Base-by-base conservation (phyloP, 2,113 vertebrate genomes). In the Lophotis ruficrista region DNA sequence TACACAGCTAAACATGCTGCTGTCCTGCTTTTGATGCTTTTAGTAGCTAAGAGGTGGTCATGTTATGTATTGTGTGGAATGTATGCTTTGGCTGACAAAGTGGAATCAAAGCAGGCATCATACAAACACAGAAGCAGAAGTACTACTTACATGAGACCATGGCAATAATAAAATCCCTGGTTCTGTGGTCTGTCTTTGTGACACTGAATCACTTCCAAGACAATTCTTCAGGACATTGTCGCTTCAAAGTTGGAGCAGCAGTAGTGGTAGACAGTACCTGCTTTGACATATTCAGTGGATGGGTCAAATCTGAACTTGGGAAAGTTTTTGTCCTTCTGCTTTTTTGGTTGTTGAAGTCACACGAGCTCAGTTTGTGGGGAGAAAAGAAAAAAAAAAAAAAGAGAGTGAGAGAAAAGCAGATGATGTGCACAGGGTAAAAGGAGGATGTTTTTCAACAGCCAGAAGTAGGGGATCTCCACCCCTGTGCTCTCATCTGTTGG, bases 401-500 rank as follows among this genome's bases (percentile, higher is more conserved):
- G 61, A 19, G 20, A 33, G 25, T 35, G 48, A 69, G 18, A 60
- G 41, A 43, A 73, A 87, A 81, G 22, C 28, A 77, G 7, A 25
- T 33, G 16, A 35, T 65, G 30, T 3, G 0, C 15, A 5, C 2
- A 2, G 43, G 5, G 7, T 58, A 24, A 65, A 65, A 30, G 22
- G 6, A 35, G 20, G 19, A 10, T 79, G 22, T 23, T 47, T 75
- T 90, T 33, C 24, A 82, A 27, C 48, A 70, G 15, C 15, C 3
- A 2, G 56, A 65, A 61, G 30, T 43, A 73, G 9, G 20, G 6
- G 14, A 53, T n/a, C 22, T 43, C 33, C 16, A n/a, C 18, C 71
- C 38, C 9, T 56, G 21, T 50, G 27, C 65, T 64, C 22, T 31
- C 16, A 12, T 45, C 58, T 30, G 13, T 47, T 43, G 21, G 12